phyloP scores from a whole-genome alignment of 1,140 invertebrate species.

The Scaptodrosophila lebanonensis region DNA sequence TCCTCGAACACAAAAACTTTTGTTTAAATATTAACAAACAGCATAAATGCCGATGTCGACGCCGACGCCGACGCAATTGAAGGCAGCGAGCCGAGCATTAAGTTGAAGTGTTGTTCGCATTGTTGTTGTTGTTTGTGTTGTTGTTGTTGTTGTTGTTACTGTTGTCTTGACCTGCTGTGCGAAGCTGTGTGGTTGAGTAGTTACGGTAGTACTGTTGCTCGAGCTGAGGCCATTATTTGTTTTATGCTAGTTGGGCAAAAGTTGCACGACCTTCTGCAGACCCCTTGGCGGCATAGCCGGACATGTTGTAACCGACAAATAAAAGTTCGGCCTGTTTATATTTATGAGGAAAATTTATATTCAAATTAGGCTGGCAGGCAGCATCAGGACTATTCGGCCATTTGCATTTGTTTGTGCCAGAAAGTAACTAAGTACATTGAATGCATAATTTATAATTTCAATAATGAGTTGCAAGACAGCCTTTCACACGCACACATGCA shows the following conservation, averaged over 20 bases:
- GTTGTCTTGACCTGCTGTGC: constrained; percentile 45
- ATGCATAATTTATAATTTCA: constrained; percentile 60
- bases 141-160: constrained; percentile 21
- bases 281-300: constrained; percentile 1
- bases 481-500: constrained; percentile 18
- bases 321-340: constrained; percentile 33
- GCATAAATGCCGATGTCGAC: constrained; percentile 1
- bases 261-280: constrained; percentile 41
- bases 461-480: constrained; percentile 43
- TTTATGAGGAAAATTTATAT: constrained; percentile 48
- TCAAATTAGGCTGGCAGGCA: constrained; percentile 24
- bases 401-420: constrained; percentile 1
- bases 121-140: constrained; percentile 6
- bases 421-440: constrained; percentile 3
- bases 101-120: constrained; percentile 32
- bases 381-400: neutral
- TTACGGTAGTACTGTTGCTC: constrained; percentile 19
- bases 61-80: neutral
- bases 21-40: constrained; percentile 60
- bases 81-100: constrained; percentile 2
- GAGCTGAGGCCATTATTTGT: constrained; percentile 29
- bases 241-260: constrained; percentile 36
- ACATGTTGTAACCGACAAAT: neutral
- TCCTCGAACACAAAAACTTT: constrained; percentile 26
- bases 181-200: constrained; percentile 34